A percentile compares a stretch with the other conserved stretches of the same genome.
These are phyloP conservation scores for Hestina assimilis DNA, from an alignment of 1,140 invertebrate species.

Conservation along the genomic window DNA sequence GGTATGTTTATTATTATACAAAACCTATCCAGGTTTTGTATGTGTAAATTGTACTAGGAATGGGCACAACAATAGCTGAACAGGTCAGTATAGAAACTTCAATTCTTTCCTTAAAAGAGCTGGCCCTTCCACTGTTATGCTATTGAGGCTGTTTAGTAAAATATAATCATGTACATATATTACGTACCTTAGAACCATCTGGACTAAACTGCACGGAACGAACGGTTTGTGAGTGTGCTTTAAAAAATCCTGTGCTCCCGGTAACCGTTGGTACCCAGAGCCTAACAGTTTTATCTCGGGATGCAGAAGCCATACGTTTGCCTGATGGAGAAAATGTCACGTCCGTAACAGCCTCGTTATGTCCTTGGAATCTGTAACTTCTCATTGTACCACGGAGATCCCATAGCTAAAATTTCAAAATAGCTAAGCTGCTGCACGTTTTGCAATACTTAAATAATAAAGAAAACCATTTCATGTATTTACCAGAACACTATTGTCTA, in stretches of 20 bases:
- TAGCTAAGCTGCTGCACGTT: background rate
- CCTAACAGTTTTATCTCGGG: constrained; percentile 89
- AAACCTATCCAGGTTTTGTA: too few species aligned
- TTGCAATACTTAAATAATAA: background rate
- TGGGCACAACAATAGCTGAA: too few species aligned
- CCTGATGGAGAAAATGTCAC: constrained; percentile 89
- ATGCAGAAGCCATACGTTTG: constrained; percentile 89
- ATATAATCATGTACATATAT: too few species aligned
- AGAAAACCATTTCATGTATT: constrained; percentile 12
- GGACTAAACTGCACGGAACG: constrained; percentile 89
- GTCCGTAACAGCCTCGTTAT: constrained; percentile 81
- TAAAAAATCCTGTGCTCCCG: constrained; percentile 85
- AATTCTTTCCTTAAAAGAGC: too few species aligned
- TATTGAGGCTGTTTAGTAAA: too few species aligned
- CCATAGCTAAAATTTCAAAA: constrained; percentile 80
- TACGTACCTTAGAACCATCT: constrained; percentile 83
- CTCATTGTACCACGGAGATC: constrained; percentile 82
- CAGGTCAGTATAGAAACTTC: too few species aligned
- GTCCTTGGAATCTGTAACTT: constrained; percentile 83
- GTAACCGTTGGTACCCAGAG: constrained; percentile 91
- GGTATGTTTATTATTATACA: too few species aligned
- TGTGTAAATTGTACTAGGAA: too few species aligned
- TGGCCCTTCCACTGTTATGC: too few species aligned
- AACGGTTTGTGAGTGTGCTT: constrained; percentile 88
- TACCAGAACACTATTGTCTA: constrained; percentile 87